phyloP scores from a whole-genome alignment of 2,888 invertebrate genomes.

The Stegana nigrithorax region DNA sequence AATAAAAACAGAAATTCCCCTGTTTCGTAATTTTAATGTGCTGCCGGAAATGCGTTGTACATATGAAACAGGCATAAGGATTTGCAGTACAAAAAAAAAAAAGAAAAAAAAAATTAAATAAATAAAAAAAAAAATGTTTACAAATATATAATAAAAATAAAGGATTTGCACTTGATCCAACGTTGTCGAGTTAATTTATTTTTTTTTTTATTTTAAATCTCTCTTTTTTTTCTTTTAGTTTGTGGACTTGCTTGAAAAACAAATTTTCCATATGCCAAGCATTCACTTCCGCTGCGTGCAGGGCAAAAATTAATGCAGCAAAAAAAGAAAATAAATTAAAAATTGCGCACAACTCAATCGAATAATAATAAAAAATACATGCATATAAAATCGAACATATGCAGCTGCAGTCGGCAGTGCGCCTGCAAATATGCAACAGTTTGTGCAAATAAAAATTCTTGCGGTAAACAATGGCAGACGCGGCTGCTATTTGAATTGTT shows the following conservation, averaged over 20 bases:
- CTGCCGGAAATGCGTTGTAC: too few species aligned
- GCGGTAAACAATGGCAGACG: neutral
- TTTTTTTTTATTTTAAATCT: neutral
- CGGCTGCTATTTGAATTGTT: slow-evolving; percentile 2
- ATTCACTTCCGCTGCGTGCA: neutral
- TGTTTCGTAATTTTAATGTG: too few species aligned
- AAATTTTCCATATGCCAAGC: neutral
- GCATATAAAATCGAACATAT: neutral
- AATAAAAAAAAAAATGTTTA: too few species aligned
- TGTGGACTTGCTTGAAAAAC: too few species aligned
- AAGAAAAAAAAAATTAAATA: neutral
- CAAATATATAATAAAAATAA: too few species aligned
- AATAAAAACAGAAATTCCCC: too few species aligned
- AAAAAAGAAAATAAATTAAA: slow-evolving; percentile 55
- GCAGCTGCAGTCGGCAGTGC: neutral
- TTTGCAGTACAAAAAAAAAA: neutral
- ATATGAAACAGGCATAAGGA: too few species aligned
- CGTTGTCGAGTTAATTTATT: neutral
- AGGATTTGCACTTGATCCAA: too few species aligned
- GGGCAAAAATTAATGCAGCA: slow-evolving; percentile 23
- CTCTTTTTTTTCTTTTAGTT: too few species aligned
- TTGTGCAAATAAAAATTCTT: slow-evolving; percentile 26
- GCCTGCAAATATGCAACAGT: slow-evolving; percentile 39
- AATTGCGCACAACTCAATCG: slow-evolving; percentile 46
- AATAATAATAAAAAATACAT: slow-evolving; percentile 25